These are phyloP conservation scores for Procambarus clarkii DNA, from an alignment of 1,140 invertebrate species.

Conservation along the genomic window DNA sequence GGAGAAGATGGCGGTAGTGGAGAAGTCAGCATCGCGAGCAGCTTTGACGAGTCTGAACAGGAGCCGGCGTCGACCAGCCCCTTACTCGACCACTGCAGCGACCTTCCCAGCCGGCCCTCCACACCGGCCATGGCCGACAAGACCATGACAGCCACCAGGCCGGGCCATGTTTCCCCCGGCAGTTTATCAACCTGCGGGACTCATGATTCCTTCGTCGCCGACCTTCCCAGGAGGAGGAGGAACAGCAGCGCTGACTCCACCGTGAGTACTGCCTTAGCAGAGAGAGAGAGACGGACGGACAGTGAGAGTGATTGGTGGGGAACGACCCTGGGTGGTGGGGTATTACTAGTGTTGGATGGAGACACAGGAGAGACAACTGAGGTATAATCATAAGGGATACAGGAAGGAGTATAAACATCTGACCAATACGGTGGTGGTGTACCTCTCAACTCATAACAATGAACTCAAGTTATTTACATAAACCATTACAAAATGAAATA, in stretches of 20 bases:
- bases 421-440: too few relatives aligned
- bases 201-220: conserved; percentile 28
- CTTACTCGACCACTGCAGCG: conserved; percentile 9
- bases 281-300: too few relatives aligned
- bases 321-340: too few relatives aligned
- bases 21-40: conserved; percentile 55
- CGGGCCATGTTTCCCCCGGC: conserved; percentile 40
- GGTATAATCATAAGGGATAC: too few relatives aligned
- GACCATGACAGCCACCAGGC: conserved; percentile 12
- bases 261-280: conserved; percentile 33
- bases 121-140: conserved; percentile 20
- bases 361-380: too few relatives aligned
- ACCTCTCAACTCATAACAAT: too few relatives aligned
- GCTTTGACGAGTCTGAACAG: conserved; percentile 55
- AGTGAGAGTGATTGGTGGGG: too few relatives aligned
- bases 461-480: too few relatives aligned
- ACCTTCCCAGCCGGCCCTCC: neutral
- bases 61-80: conserved; percentile 37
- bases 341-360: too few relatives aligned
- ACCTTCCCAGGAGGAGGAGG: conserved; percentile 7
- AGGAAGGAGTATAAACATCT: too few relatives aligned
- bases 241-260: conserved; percentile 50
- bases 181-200: neutral
- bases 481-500: too few relatives aligned
- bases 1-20: conserved; percentile 39